Base-by-base conservation (phyloP, 2,888 invertebrate genomes). In the Trilocha varians region DNA sequence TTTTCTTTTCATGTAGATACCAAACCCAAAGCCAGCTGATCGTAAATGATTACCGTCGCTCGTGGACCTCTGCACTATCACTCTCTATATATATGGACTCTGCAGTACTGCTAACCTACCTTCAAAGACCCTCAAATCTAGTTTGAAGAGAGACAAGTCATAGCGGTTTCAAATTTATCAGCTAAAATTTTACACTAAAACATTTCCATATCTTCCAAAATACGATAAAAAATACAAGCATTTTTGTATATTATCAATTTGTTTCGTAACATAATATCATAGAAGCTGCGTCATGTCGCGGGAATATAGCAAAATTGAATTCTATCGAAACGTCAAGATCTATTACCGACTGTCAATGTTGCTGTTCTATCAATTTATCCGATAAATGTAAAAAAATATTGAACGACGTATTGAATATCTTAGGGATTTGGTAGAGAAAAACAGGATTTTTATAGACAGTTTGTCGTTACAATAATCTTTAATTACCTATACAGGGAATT, bases 271-370 rank as follows among this genome's bases (percentile, higher is more conserved):
- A 25, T 16, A n/a, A 38, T 38, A 32, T 32, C 38, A 13, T 32
- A 32, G 32, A 32, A 9, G 13, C 38, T 58, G 43, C 48, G 57
- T 51, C 55, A 45, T 48, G 60, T 56, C 57, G 53, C 50, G 45
- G 54, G 47, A 47, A 55, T 52, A 57, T 53, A 59, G 54, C 62
- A 59, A 65, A 72, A 73, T 74, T 74, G 71, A 69, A 75, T 75
- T 65, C 56, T 58, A 56, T 43, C 52, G 45, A 58, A 62, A 59
- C 56, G 65, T 57, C 65, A 56, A 59, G 59, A 57, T 55, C 55
- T 57, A 68, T 69, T 68, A 66, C 62, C 47, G 64, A 48, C 66
- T 60, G 57, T 55, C 64, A 62, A 59, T 47, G 59, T 48, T 59
- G 60, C 57, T 53, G 57, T 62, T 61, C 52, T 49, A 59, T 65